Evolutionary conservation across 2,797 vertebrate species (phyloP).

Genomic region (Diceros bicornis): DNA sequence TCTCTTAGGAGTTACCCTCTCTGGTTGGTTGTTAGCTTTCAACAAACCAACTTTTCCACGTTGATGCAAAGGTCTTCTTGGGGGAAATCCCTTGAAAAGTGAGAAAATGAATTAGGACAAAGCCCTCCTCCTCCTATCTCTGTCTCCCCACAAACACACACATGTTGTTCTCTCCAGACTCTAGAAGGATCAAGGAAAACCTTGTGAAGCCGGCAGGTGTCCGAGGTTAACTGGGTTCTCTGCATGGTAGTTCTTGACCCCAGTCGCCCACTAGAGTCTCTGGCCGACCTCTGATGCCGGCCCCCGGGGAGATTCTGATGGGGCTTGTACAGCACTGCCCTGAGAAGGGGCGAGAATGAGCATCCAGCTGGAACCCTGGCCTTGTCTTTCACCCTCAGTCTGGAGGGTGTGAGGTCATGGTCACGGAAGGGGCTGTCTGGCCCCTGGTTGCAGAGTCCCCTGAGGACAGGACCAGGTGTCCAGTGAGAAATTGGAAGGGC

Average conservation of each 20-base stretch:
- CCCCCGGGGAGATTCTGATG: neutral
- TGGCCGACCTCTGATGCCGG: neutral
- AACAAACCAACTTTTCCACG: rapidly evolving
- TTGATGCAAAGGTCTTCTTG: neutral
- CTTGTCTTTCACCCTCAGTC: neutral
- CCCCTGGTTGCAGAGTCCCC: neutral
- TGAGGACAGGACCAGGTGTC: no score
- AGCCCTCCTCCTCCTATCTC: neutral
- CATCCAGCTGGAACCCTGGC: neutral
- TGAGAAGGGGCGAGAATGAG: neutral
- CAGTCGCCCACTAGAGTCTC: neutral
- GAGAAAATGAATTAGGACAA: neutral
- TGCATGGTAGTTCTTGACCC: neutral
- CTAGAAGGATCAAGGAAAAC: neutral
- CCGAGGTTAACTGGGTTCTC: neutral
- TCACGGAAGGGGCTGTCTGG: neutral
- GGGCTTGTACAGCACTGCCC: no score
- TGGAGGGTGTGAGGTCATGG: neutral
- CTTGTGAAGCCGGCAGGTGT: neutral
- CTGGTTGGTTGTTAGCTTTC: neutral
- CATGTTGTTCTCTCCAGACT: neutral
- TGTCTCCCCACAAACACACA: neutral
- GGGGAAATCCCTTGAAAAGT: neutral
- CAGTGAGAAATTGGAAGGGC: neutral
- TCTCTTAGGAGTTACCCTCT: neutral